Evolutionary conservation across 2,113 vertebrate genomes (phyloP).

Genomic region (Charadrius vociferus): DNA sequence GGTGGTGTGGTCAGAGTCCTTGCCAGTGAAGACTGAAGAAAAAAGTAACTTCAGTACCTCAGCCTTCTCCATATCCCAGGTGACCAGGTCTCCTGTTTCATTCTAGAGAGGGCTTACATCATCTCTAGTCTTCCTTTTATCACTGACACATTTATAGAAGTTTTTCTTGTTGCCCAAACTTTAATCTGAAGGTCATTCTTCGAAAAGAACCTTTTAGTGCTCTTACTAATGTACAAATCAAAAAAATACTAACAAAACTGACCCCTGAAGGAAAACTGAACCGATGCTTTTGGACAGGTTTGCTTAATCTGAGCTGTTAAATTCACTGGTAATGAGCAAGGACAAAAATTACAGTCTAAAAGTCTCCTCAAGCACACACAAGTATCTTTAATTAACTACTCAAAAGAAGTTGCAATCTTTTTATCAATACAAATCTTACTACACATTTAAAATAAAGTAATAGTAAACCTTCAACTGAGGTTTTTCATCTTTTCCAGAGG

Average conservation of each 20-base stretch:
- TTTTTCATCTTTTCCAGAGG: constrained; percentile 80
- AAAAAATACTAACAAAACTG: neutral
- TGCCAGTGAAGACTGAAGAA: no score
- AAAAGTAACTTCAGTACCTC: no score
- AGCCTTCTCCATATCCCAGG: no score
- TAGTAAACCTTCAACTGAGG: constrained; percentile 86
- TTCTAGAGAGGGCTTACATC: no score
- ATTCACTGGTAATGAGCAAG: neutral
- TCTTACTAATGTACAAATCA: neutral
- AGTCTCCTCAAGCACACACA: neutral
- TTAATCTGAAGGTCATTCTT: neutral
- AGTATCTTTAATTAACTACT: neutral
- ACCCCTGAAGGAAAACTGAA: neutral
- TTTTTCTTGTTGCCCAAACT: neutral
- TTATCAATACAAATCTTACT: constrained; percentile 6
- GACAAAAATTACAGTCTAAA: neutral
- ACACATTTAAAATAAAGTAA: neutral
- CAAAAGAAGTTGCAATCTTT: neutral
- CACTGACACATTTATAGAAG: no score
- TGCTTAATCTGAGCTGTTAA: neutral
- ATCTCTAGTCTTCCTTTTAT: no score
- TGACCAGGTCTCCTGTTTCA: no score
- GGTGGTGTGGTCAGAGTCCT: no score
- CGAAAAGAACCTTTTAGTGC: neutral
- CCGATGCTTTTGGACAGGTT: neutral